A percentile compares a stretch with the other conserved stretches of the same genome.
Evolutionary conservation across 2,888 invertebrate species (phyloP).

Genomic region (Asteroscopus sphinx): DNA sequence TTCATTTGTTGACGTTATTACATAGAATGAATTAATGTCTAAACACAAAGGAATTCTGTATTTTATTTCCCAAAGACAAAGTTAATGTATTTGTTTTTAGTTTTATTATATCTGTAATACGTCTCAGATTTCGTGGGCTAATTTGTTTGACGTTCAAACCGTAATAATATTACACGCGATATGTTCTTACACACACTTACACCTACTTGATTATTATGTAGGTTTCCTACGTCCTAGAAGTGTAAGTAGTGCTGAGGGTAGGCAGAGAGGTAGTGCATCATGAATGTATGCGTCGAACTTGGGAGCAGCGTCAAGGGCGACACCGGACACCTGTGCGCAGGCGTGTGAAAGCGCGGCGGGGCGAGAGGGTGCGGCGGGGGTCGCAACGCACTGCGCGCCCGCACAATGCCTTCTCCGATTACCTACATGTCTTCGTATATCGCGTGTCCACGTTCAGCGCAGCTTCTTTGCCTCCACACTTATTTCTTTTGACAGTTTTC

Average conservation of each 20-base stretch:
- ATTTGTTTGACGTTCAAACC: constrained; percentile 15
- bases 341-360: constrained; percentile 85
- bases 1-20: constrained; percentile 81
- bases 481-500: constrained; percentile 85
- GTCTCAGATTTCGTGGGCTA: constrained; percentile 30
- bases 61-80: constrained; percentile 47
- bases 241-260: constrained; percentile 9
- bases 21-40: constrained; percentile 78
- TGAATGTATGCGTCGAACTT: constrained; percentile 75
- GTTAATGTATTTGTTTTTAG: constrained; percentile 42
- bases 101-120: constrained; percentile 45
- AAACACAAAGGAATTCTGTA: constrained; percentile 70
- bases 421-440: constrained; percentile 86
- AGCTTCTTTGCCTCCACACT: constrained; percentile 73
- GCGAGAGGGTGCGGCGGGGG: constrained; percentile 59
- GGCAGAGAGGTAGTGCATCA: constrained; percentile 36
- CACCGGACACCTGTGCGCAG: constrained; percentile 87
- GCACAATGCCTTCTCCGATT: constrained; percentile 88
- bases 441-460: constrained; percentile 75
- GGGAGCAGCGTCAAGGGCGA: constrained; percentile 86
- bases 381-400: constrained; percentile 86
- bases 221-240: background rate
- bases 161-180: background rate
- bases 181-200: background rate
- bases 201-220: background rate